These are phyloP conservation scores for Nothoprocta perdicaria DNA, from an alignment of 2,113 vertebrate species.

Conservation along the genomic window DNA sequence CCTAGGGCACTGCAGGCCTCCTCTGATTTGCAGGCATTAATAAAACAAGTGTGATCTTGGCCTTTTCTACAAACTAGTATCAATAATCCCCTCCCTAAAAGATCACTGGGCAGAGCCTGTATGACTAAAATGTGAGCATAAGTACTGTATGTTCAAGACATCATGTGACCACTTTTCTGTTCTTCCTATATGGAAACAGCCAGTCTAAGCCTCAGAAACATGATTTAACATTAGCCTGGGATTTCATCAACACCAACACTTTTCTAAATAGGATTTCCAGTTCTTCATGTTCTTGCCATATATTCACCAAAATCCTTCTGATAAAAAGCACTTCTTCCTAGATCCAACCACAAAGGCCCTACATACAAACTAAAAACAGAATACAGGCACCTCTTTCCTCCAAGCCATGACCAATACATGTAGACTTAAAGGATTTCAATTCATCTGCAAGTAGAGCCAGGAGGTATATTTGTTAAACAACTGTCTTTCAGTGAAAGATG, in stretches of 20 bases:
- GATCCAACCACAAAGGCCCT: background rate
- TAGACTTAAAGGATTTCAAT: background rate
- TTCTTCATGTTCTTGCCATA: background rate
- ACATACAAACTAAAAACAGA: background rate
- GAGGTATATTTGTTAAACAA: background rate
- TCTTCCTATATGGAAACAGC: background rate
- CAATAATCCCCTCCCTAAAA: background rate
- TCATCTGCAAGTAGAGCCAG: background rate
- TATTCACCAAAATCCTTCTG: background rate
- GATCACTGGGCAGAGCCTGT: background rate
- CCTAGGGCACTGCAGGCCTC: background rate
- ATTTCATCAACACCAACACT: background rate
- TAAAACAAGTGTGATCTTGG: fast-evolving
- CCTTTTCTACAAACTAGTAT: background rate
- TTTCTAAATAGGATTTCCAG: slow-evolving; percentile 24
- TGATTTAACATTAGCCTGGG: background rate
- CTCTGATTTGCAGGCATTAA: background rate
- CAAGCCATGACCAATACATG: background rate
- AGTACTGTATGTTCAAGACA: slow-evolving; percentile 20
- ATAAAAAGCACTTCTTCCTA: background rate
- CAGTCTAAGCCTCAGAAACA: background rate
- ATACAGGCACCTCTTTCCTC: background rate
- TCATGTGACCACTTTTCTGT: background rate
- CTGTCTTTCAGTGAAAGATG: background rate
- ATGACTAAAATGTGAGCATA: background rate